Evolutionary conservation across 2,113 vertebrate species (phyloP).

Genomic region (Strix uralensis): DNA sequence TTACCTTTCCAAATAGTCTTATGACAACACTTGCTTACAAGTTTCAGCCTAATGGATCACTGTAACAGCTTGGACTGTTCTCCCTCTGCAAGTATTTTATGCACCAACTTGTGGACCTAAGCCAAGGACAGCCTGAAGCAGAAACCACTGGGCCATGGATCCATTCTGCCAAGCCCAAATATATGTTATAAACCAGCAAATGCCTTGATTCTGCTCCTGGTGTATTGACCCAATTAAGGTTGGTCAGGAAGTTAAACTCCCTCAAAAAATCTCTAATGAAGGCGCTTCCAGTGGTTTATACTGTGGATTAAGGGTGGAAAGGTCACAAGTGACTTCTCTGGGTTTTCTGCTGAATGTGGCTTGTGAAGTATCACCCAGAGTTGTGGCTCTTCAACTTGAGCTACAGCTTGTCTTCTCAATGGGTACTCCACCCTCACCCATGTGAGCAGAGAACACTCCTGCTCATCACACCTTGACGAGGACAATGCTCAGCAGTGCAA

Average conservation of each 20-base stretch:
- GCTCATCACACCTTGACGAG: background rate
- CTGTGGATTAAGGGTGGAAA: background rate
- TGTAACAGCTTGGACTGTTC: background rate
- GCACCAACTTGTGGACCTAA: background rate
- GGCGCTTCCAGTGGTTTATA: background rate
- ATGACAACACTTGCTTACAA: background rate
- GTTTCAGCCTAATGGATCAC: background rate
- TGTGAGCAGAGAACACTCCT: rapidly evolving
- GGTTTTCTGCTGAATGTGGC: background rate
- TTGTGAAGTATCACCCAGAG: background rate
- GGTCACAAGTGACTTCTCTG: background rate
- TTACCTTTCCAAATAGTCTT: background rate
- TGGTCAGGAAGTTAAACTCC: background rate
- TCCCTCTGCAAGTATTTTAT: background rate
- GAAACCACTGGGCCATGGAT: background rate
- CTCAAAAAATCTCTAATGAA: background rate
- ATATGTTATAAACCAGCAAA: background rate
- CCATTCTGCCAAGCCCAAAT: background rate
- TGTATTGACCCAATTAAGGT: background rate
- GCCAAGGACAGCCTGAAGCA: background rate
- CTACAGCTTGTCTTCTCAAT: background rate
- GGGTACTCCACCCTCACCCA: background rate
- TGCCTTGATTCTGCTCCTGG: background rate
- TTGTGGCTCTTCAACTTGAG: background rate
- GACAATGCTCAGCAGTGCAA: background rate